Conservation (phyloP, 1,140 invertebrate species). For the Tetragonula clypearis region DNA sequence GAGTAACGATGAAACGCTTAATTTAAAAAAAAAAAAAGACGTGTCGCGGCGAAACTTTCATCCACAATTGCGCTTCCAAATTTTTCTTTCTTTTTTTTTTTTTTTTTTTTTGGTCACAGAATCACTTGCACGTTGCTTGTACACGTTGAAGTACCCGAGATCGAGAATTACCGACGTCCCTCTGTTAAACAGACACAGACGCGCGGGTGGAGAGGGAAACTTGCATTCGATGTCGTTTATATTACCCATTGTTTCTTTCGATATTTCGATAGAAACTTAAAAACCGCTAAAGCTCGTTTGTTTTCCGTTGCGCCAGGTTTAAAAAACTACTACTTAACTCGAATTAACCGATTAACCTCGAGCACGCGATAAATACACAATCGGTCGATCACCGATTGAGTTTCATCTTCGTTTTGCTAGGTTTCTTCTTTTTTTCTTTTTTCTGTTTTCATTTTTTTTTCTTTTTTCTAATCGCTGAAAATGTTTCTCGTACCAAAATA, state of each 20-base stretch:
- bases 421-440: not conserved
- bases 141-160: not conserved
- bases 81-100: too few relatives aligned
- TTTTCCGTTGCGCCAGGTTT: not conserved
- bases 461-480: conserved; percentile 39
- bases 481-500: conserved; percentile 63
- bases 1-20: not conserved
- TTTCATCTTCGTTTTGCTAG: not conserved
- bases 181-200: not conserved
- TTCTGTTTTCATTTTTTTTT: not conserved
- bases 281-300: conserved; percentile 26
- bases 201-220: not conserved
- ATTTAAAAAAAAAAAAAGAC: not conserved
- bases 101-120: too few relatives aligned
- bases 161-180: not conserved
- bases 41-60: not conserved
- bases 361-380: conserved; percentile 30
- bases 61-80: too few relatives aligned
- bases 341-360: conserved; percentile 13
- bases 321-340: conserved; percentile 14
- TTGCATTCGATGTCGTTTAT: not conserved
- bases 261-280: conserved; percentile 18
- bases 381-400: not conserved
- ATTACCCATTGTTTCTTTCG: not conserved
- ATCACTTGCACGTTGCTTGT: not conserved